These are phyloP conservation scores for Saccostrea cuccullata DNA, from an alignment of 1,140 invertebrate species.

Conservation along the genomic window DNA sequence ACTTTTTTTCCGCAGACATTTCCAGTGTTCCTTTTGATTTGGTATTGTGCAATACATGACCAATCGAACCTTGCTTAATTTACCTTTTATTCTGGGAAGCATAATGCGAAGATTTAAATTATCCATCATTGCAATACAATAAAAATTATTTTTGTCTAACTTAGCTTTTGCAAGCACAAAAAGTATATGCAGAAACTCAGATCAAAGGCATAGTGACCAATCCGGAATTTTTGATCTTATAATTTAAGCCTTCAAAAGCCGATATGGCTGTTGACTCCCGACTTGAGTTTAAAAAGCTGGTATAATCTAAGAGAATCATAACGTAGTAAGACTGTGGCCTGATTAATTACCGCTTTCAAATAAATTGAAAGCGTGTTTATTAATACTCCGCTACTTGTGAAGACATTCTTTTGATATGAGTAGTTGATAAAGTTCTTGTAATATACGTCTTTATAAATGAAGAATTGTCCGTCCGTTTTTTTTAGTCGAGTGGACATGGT, in stretches of 20 bases:
- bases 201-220: constrained; percentile 8
- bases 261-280: neutral
- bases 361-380: constrained; percentile 17
- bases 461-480: neutral
- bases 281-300: neutral
- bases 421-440: constrained; percentile 24
- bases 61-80: too few relatives aligned
- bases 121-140: too few relatives aligned
- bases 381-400: neutral
- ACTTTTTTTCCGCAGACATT: too few relatives aligned
- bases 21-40: too few relatives aligned
- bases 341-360: constrained; percentile 31
- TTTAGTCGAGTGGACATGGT: neutral
- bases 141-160: too few relatives aligned
- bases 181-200: neutral
- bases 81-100: too few relatives aligned
- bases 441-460: constrained; percentile 8
- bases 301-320: neutral
- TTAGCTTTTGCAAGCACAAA: neutral
- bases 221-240: neutral
- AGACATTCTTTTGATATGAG: constrained; percentile 28
- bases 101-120: too few relatives aligned
- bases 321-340: neutral
- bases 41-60: too few relatives aligned
- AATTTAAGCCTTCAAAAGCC: neutral